Evolutionary conservation across 2,797 vertebrate species (phyloP).

Genomic region (Sylvilagus floridanus): DNA sequence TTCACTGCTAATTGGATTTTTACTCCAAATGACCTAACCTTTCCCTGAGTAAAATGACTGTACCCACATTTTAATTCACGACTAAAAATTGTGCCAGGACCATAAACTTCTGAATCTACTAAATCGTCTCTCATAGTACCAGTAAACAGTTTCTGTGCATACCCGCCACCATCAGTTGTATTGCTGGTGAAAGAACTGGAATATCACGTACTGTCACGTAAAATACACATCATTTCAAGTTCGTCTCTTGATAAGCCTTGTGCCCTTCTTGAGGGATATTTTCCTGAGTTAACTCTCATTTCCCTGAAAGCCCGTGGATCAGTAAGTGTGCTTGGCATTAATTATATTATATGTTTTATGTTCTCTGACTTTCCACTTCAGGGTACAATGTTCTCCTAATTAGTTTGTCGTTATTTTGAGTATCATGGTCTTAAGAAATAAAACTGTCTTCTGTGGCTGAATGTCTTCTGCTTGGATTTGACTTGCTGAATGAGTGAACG

Average conservation of each 20-base stretch:
- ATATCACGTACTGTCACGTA: conserved; percentile 11
- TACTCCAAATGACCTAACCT: conserved; percentile 47
- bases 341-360: neutral
- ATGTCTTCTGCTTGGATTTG: neutral
- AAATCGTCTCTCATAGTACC: conserved; percentile 21
- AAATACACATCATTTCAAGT: conserved; percentile 47
- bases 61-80: conserved; percentile 55
- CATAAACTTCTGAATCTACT: neutral
- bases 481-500: neutral
- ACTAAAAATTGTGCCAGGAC: conserved; percentile 34
- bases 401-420: neutral
- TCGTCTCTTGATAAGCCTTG: neutral
- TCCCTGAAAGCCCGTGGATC: neutral
- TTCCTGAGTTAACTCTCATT: neutral
- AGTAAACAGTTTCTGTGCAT: conserved; percentile 18
- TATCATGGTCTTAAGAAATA: neutral
- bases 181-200: conserved; percentile 13
- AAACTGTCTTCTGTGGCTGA: neutral
- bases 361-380: neutral
- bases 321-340: neutral
- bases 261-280: neutral
- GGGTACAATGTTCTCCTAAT: neutral
- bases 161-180: conserved; percentile 36
- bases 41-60: conserved; percentile 46
- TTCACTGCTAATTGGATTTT: conserved; percentile 53